Base-by-base conservation (phyloP, 2,797 vertebrate genomes). In the Tolypeutes matacus region DNA sequence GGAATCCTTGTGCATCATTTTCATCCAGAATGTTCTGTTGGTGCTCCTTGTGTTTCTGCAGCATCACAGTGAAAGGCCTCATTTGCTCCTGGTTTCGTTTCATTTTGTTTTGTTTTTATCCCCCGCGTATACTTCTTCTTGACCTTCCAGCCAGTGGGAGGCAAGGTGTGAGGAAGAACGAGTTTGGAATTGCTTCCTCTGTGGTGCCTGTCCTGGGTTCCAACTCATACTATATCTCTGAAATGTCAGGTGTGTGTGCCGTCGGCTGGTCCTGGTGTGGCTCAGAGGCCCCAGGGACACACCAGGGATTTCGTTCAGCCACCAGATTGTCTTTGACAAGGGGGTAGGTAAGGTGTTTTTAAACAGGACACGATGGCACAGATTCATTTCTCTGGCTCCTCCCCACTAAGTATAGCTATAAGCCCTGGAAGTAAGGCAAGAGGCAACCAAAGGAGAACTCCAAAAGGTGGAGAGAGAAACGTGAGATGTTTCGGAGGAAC, bases 321-420 rank as follows among this genome's bases (percentile, higher is more conserved):
- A 65, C 62, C 36, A 87, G 36, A 42, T 91, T 83, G 51, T 92
- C 72, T 94, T 93, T 93, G 58, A 39, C 82, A 91, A 81, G 34
- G 58, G 25, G 9, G 34, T 31, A 69, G 42, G 65, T 53, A 31
- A 62, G 76, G 72, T 93, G 65, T 89, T 97, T 95, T 93, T 60
- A 69, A 91, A 94, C 25, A 90, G 39, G 36, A 76, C 10, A 36
- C 69, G 56, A 92, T 77, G 72, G 29, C 53, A 81, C 91, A 88
- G 64, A 62, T 12, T 70, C 15, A 72, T 83, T 92, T 92, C 81
- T 97, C 82, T 67, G 75, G 69, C 64, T 87, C 20, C 67, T 56
- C 21, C 58, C 51, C 11, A 27, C 53, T 73, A 75, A 84, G 53
- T 69, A 77, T 36, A 77, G 23, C 39, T 49, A 77, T 49, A 89